Conservation (phyloP, 2,888 invertebrate genomes). For the Abscondita cerata region DNA sequence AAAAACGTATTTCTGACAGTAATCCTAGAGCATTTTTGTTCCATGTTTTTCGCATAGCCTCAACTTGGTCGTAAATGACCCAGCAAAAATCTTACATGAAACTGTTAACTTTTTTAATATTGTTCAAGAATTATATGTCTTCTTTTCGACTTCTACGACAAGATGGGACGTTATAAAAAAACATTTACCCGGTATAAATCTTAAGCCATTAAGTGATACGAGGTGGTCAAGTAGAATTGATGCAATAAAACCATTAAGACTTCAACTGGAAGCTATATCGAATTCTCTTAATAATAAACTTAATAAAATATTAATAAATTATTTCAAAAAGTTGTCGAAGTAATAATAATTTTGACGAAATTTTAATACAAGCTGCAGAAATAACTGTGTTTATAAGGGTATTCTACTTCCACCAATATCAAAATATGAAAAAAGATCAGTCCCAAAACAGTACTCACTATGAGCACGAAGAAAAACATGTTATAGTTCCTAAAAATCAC, state of each 20-base stretch:
- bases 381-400: too few relatives aligned
- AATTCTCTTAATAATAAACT: too few relatives aligned
- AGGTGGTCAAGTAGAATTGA: slow-evolving; percentile 30
- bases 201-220: slow-evolving; percentile 37
- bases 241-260: slow-evolving; percentile 23
- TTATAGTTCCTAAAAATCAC: too few relatives aligned
- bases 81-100: slow-evolving; percentile 38
- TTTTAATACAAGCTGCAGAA: too few relatives aligned
- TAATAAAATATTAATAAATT: too few relatives aligned
- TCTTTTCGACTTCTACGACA: slow-evolving; percentile 42
- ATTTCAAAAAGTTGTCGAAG: too few relatives aligned
- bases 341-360: too few relatives aligned
- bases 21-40: slow-evolving; percentile 44
- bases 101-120: slow-evolving; percentile 35
- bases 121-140: slow-evolving; percentile 41
- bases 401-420: too few relatives aligned
- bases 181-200: slow-evolving; percentile 35
- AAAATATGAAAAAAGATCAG: too few relatives aligned
- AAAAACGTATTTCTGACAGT: slow-evolving; percentile 39
- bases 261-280: slow-evolving; percentile 33
- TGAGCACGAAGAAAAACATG: too few relatives aligned
- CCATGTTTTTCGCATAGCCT: slow-evolving; percentile 44
- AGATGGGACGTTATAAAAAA: slow-evolving; percentile 33
- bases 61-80: slow-evolving; percentile 47
- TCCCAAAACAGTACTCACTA: too few relatives aligned